Base-by-base conservation (phyloP, 2,113 vertebrate species). In the Bathybates hornii region DNA sequence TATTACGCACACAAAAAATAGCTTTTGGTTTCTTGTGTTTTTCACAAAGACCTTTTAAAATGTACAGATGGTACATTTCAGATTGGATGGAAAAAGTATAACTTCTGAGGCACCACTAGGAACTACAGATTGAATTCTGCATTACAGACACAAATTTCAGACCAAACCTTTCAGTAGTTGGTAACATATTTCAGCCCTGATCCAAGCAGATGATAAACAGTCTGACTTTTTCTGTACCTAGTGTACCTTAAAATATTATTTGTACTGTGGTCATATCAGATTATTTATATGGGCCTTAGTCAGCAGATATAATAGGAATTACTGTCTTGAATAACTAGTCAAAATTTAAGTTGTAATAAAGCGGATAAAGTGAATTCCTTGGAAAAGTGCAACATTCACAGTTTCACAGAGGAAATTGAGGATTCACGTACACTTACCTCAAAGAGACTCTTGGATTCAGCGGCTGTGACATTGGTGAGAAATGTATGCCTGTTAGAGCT, bases 401-500 rank as follows among this genome's bases (percentile, higher is more conserved):
- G 29, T 24, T 41, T 78, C 11, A 50, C 6, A 27, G 29, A 34
- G 21, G 43, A 48, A 32, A 56, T 79, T 57, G 16, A 50, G 61
- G 48, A 76, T 82, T 59, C 61, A 54, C 38, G 1, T 10, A 16
- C 24, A 66, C 27, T 88, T 43, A 32, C 29, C 68, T 80, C 68
- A 68, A 43, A 86, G 57, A 48, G 57, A 59, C 27, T 32, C 53
- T 57, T 85, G 61, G n/a, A 68, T 83, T 52, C 68, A 57, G 34
- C 5, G 9, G 76, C 48, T 79, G 34, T 36, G 61, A 50, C 17
- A 66, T 38, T 29, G 80, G 45, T 84, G 84, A 87, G 27, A 57
- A 87, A 87, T 83, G 66, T 56, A 84, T 86, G 52, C 86, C 57
- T 59, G 73, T 85, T 45, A 57, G 24, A 89, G 80, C 52, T 86